Percentiles rank a stretch among this genome's conserved stretches.
Evolutionary conservation across 2,888 invertebrate genomes (phyloP).

Genomic region (Crocallis elinguaria): DNA sequence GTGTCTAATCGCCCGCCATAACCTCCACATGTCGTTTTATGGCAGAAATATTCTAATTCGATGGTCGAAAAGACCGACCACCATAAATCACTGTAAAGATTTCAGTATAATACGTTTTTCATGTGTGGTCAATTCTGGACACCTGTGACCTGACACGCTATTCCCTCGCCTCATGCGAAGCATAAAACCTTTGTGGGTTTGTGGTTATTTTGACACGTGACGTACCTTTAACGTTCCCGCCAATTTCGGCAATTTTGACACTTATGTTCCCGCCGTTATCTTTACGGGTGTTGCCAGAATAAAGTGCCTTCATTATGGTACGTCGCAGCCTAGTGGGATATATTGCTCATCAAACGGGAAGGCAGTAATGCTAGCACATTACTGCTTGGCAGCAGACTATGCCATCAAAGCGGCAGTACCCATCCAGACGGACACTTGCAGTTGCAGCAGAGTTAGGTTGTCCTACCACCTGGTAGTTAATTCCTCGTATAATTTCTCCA

Average conservation of each 20-base stretch:
- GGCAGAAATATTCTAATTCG: conserved; percentile 40
- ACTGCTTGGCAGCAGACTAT: too few relatives aligned
- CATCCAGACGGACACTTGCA: too few relatives aligned
- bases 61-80: conserved; percentile 23
- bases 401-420: too few relatives aligned
- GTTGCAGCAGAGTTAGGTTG: too few relatives aligned
- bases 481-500: too few relatives aligned
- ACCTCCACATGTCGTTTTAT: conserved; percentile 39
- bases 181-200: too few relatives aligned
- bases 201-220: too few relatives aligned
- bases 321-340: too few relatives aligned
- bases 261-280: not conserved
- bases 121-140: conserved; percentile 25
- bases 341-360: too few relatives aligned
- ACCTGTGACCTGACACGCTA: conserved; percentile 10
- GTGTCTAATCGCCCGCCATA: conserved; percentile 38
- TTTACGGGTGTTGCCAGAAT: not conserved
- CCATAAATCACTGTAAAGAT: conserved; percentile 37
- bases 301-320: not conserved
- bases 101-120: conserved; percentile 17
- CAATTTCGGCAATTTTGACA: conserved; percentile 1
- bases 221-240: not conserved
- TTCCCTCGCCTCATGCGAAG: too few relatives aligned
- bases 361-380: too few relatives aligned
- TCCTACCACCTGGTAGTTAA: too few relatives aligned